phyloP scores from a whole-genome alignment of 2,113 vertebrate genomes.

The Ammodytes marinus region DNA sequence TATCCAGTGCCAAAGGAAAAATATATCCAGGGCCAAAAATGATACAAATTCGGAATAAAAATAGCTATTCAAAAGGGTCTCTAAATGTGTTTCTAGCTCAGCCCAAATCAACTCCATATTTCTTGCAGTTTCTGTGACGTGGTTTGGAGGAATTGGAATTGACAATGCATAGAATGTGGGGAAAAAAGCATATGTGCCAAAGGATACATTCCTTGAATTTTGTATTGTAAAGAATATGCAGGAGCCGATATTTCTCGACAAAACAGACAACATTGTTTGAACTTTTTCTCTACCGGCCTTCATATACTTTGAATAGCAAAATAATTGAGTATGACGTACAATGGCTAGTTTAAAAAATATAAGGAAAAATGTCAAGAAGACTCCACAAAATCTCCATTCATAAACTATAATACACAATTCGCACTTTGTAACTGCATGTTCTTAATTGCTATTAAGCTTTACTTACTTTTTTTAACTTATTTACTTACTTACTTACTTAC shows the following conservation, averaged over 20 bases:
- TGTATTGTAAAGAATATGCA: background rate
- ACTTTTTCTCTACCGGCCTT: background rate
- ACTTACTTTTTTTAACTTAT: too few species aligned
- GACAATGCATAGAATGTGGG: background rate
- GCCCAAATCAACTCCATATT: too few species aligned
- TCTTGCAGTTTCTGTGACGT: background rate
- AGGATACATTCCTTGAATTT: background rate
- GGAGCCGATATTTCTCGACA: background rate
- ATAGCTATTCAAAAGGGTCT: too few species aligned
- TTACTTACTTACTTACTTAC: too few species aligned
- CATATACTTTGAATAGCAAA: background rate
- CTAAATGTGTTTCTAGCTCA: too few species aligned
- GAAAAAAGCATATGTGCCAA: too few species aligned
- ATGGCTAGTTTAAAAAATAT: background rate
- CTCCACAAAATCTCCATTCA: background rate
- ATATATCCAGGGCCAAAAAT: too few species aligned
- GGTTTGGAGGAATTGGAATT: background rate
- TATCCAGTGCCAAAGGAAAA: too few species aligned
- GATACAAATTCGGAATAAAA: too few species aligned
- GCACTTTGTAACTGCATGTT: too few species aligned
- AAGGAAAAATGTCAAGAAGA: background rate
- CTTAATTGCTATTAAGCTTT: too few species aligned
- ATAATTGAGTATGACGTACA: background rate
- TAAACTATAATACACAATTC: background rate
- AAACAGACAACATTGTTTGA: background rate